A percentile compares a stretch with the other conserved stretches of the same genome.
These are phyloP conservation scores for Heliconius melpomene DNA, from an alignment of 1,140 invertebrate species.

Conservation along the genomic window DNA sequence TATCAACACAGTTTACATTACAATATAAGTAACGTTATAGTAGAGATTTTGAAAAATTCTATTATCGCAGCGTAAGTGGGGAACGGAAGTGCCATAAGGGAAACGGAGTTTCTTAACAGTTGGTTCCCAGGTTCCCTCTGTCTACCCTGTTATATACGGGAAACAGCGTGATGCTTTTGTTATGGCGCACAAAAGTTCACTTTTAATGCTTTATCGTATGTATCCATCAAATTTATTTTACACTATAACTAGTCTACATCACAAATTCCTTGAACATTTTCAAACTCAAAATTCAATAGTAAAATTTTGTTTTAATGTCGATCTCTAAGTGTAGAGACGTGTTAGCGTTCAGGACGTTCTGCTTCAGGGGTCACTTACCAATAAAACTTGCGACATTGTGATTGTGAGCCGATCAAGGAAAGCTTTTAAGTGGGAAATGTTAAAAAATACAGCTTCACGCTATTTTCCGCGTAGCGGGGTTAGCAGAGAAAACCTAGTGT, in stretches of 20 bases:
- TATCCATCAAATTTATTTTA: too few relatives aligned
- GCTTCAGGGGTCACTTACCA: slow-evolving; percentile 6
- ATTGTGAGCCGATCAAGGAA: neutral
- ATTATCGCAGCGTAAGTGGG: neutral
- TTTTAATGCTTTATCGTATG: too few relatives aligned
- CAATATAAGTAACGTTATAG: too few relatives aligned
- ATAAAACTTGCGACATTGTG: neutral
- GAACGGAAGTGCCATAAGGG: too few relatives aligned
- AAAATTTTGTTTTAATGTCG: neutral
- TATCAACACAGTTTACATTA: neutral
- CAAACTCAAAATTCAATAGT: neutral
- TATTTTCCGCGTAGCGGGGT: too few relatives aligned
- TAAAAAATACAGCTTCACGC: neutral
- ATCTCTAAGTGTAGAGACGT: slow-evolving; percentile 6
- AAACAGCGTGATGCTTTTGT: too few relatives aligned
- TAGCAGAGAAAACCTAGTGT: too few relatives aligned
- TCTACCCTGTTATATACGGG: too few relatives aligned
- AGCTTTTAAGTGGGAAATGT: slow-evolving; percentile 11
- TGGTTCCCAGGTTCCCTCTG: too few relatives aligned
- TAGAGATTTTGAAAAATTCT: neutral
- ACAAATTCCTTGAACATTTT: neutral
- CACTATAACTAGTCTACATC: too few relatives aligned
- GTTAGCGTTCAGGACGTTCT: neutral
- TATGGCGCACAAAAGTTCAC: too few relatives aligned
- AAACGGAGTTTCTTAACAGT: too few relatives aligned